Percentiles rank a stretch among this genome's conserved stretches.
phyloP scores from a whole-genome alignment of 92 coral and sea anemone genomes.

The Umimayanthus kanabou region DNA sequence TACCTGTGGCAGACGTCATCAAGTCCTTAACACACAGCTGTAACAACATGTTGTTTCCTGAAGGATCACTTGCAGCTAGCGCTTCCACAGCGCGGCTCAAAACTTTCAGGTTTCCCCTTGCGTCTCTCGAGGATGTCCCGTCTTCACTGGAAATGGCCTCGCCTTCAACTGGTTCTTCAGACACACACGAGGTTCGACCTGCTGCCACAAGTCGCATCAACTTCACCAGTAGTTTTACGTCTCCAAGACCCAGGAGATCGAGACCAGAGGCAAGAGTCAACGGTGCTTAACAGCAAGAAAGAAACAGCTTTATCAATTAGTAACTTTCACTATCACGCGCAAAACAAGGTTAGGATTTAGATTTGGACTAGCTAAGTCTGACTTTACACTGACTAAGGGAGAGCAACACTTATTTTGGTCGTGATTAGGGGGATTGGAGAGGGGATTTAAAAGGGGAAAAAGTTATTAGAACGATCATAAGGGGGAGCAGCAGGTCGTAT shows the following conservation, averaged over 20 bases:
- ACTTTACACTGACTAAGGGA: too few relatives aligned
- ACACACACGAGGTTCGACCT: conserved; percentile 57
- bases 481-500: too few relatives aligned
- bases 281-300: conserved; percentile 22
- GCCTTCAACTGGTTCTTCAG: conserved; percentile 19
- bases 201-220: conserved; percentile 88
- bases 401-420: too few relatives aligned
- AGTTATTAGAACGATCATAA: too few relatives aligned
- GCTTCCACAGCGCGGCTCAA: conserved; percentile 80
- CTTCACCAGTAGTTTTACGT: conserved; percentile 70
- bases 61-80: conserved; percentile 69
- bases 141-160: conserved; percentile 36
- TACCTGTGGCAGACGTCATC: conserved; percentile 91
- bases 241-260: conserved; percentile 67
- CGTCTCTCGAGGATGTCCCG: conserved; percentile 17
- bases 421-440: too few relatives aligned
- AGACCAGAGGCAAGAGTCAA: conserved; percentile 58
- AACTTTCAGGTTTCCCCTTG: conserved; percentile 48
- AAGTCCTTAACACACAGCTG: conserved; percentile 78
- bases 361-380: too few relatives aligned
- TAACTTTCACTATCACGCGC: too few relatives aligned
- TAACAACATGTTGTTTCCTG: conserved; percentile 65
- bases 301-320: not conserved
- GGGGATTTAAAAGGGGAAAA: too few relatives aligned
- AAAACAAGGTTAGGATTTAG: too few relatives aligned